Base-by-base conservation (phyloP, 2,888 invertebrate species). In the Cyclophora punctaria region DNA sequence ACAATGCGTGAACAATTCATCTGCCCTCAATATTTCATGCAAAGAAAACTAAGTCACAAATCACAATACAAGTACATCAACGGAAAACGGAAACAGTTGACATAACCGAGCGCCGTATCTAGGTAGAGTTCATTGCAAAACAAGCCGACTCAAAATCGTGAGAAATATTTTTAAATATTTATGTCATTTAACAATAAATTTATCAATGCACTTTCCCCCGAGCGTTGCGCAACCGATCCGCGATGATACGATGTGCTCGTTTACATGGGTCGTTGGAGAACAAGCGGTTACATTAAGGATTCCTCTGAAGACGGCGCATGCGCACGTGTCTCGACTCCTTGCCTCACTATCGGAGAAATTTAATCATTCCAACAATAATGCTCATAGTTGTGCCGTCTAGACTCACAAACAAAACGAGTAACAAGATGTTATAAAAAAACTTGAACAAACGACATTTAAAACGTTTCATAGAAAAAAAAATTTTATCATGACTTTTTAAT, bases 171-270 rank as follows among this genome's bases (percentile, higher is more conserved):
- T 47, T 37, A 54, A 54, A 56, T 52, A 60, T 60, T 50, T 49
- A 60, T 57, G 61, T 62, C 56, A 57, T 59, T 63, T 59, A 56
- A 66, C 58, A 58, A 61, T 53, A 63, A 72, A 67, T 66, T 69
- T 69, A 75, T 75, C 70, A 73, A 78, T 78, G 76, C 75, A 73
- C 86, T 87, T 86, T 87, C 85, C 71, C 77, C 69, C 45, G 41
- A 34, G n/a, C 3, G 60, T 83, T 78, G 83, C 72, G 79, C 68
- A 84, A 85, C 62, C 53, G 57, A 59, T 69, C 75, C 71, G 75
- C 73, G 80, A 73, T 72, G 74, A 71, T 76, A 75, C 68, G 75
- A 73, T 69, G 71, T 65, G 68, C 71, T 75, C 74, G 78, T 78
- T 80, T 75, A 75, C 77, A 71, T 72, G 75, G 75, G 67, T 61